Conservation (phyloP, 2,113 vertebrate genomes). For the Geococcyx californianus region DNA sequence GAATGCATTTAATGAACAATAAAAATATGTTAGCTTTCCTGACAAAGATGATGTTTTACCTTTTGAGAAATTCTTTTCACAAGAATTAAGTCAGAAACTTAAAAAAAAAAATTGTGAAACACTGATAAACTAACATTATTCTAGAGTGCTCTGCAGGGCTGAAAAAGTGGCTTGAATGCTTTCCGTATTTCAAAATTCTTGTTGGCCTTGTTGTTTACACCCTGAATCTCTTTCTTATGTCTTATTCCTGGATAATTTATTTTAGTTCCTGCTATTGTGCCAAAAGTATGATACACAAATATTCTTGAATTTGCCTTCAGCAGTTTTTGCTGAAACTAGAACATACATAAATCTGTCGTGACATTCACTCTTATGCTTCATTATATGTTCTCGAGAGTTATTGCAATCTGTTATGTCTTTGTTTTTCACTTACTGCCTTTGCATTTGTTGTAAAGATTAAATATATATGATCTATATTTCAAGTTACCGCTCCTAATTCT, state of each 20-base stretch:
- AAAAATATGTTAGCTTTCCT: not conserved
- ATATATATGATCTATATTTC: conserved; percentile 19
- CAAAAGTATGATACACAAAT: conserved; percentile 43
- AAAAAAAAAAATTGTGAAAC: not conserved
- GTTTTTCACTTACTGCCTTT: conserved; percentile 45
- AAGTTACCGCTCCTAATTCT: not conserved
- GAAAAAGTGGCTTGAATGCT: not conserved
- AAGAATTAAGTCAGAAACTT: not conserved
- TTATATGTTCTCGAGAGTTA: conserved; percentile 20
- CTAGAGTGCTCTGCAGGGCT: not conserved
- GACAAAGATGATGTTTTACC: not conserved
- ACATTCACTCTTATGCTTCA: conserved; percentile 41
- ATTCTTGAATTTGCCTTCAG: conserved; percentile 48
- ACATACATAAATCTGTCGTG: conserved; percentile 49
- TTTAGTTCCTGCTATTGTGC: conserved; percentile 43
- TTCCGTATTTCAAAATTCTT: conserved; percentile 4
- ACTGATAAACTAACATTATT: not conserved
- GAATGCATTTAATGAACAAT: not conserved
- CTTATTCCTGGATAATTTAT: conserved; percentile 46
- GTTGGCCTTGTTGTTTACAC: conserved; percentile 10
- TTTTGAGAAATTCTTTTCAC: not conserved
- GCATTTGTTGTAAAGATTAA: conserved; percentile 34
- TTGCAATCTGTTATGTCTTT: conserved; percentile 48
- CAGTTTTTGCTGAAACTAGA: conserved; percentile 37
- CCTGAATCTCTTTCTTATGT: conserved; percentile 9